These are phyloP conservation scores for Synanthedon tipuliformis DNA, from an alignment of 2,888 invertebrate species.

Conservation along the genomic window DNA sequence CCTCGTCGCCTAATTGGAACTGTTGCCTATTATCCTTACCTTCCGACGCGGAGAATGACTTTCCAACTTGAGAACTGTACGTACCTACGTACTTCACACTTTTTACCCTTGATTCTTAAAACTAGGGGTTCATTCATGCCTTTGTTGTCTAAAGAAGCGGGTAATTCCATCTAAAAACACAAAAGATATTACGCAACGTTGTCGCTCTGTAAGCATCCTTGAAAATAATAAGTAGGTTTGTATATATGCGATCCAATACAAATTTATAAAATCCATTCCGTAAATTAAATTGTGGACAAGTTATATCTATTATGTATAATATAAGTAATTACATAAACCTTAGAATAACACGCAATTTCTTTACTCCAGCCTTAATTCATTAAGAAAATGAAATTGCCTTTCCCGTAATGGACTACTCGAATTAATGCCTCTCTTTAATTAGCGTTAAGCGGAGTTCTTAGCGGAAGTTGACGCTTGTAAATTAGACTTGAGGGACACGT, in stretches of 20 bases:
- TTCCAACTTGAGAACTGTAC: constrained; percentile 35
- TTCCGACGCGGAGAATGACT: constrained; percentile 56
- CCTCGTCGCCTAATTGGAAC: constrained; percentile 69
- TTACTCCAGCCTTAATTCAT: constrained; percentile 21
- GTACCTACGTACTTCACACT: constrained; percentile 38
- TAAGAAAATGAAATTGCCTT: constrained; percentile 23
- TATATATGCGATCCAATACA: background rate
- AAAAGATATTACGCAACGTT: background rate
- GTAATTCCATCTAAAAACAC: background rate
- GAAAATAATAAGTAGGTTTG: background rate
- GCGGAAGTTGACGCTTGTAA: constrained; percentile 4
- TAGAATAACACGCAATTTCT: constrained; percentile 12
- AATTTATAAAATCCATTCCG: background rate
- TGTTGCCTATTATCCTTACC: constrained; percentile 69
- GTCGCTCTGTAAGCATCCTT: background rate
- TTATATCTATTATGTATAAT: background rate
- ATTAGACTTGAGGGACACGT: constrained; percentile 1
- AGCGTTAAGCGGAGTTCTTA: constrained; percentile 18
- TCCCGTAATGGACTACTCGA: constrained; percentile 22
- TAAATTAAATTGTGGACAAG: background rate
- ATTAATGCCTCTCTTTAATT: constrained; percentile 26
- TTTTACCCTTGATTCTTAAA: constrained; percentile 42
- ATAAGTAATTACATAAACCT: constrained; percentile 1
- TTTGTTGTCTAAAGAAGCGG: background rate
- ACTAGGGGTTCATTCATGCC: background rate